Conservation (phyloP, 2,797 vertebrate genomes). For the Meda fulgida region DNA sequence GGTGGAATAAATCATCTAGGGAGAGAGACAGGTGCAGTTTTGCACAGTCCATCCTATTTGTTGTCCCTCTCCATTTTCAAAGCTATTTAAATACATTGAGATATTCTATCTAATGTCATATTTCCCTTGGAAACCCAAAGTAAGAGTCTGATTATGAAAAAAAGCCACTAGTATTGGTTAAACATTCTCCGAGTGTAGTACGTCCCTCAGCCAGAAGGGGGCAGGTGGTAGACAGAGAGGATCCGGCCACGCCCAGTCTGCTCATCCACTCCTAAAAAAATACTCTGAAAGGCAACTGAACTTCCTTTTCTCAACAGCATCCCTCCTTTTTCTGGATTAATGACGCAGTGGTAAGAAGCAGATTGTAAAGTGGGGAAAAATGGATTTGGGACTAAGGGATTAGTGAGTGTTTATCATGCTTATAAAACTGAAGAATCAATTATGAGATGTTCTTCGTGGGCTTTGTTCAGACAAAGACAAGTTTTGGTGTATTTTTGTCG, state of each 20-base stretch:
- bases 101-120: slow-evolving; percentile 77
- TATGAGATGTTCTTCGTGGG: slow-evolving; percentile 35
- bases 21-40: slow-evolving; percentile 74
- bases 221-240: slow-evolving; percentile 69
- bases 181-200: slow-evolving; percentile 85
- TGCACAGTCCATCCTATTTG: slow-evolving; percentile 73
- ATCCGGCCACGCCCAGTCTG: slow-evolving; percentile 60
- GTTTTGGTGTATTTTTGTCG: background rate
- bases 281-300: slow-evolving; percentile 83
- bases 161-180: slow-evolving; percentile 89
- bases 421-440: slow-evolving; percentile 60
- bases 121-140: slow-evolving; percentile 81
- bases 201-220: slow-evolving; percentile 78
- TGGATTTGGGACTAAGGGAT: slow-evolving; percentile 66
- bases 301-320: slow-evolving; percentile 74
- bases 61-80: slow-evolving; percentile 67
- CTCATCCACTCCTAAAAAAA: slow-evolving; percentile 75
- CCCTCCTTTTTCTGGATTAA: slow-evolving; percentile 65
- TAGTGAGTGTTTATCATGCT: slow-evolving; percentile 58
- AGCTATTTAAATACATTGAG: slow-evolving; percentile 81
- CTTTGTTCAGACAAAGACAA: slow-evolving; percentile 31
- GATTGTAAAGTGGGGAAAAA: slow-evolving; percentile 53
- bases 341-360: slow-evolving; percentile 20
- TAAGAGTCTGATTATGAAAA: slow-evolving; percentile 81
- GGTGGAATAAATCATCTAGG: slow-evolving; percentile 79